A percentile compares a stretch with the other conserved stretches of the same genome.
phyloP scores from a whole-genome alignment of 2,113 vertebrate species.

The Electrona antarctica region DNA sequence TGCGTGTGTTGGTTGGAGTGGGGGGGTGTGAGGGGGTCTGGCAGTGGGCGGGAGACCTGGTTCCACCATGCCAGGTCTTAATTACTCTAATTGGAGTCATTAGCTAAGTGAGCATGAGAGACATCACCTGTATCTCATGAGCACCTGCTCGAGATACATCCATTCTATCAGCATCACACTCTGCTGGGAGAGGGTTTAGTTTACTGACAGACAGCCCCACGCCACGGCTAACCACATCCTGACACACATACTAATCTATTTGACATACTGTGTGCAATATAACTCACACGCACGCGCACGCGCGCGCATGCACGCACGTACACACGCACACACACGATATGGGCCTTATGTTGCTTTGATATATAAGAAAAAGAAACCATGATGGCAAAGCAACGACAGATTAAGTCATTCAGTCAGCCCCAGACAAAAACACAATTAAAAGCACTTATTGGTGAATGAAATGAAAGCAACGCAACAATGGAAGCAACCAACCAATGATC shows the following conservation, averaged over 20 bases:
- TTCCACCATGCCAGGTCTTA: constrained; percentile 73
- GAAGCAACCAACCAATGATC: no score
- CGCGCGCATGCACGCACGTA: constrained; percentile 3
- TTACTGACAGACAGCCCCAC: constrained; percentile 50
- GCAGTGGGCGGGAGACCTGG: constrained; percentile 32
- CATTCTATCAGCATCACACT: constrained; percentile 51
- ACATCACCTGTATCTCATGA: constrained; percentile 74
- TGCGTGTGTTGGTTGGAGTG: constrained; percentile 19
- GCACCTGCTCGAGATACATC: constrained; percentile 64
- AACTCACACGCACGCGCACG: constrained; percentile 3
- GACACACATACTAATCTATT: constrained; percentile 1
- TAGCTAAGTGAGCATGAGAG: constrained; percentile 75
- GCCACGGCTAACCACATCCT: constrained; percentile 5
- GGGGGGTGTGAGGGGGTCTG: constrained; percentile 49
- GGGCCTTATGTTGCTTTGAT: no score
- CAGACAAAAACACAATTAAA: no score
- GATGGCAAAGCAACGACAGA: no score
- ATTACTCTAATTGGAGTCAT: constrained; percentile 79
- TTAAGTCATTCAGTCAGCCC: no score
- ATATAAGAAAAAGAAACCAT: no score
- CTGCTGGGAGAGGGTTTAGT: constrained; percentile 33
- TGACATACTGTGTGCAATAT: neutral
- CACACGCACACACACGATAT: neutral
- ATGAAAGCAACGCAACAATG: no score
- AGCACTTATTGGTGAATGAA: no score